phyloP scores from a whole-genome alignment of 1,140 invertebrate genomes.

The Chironomus striatipennis region DNA sequence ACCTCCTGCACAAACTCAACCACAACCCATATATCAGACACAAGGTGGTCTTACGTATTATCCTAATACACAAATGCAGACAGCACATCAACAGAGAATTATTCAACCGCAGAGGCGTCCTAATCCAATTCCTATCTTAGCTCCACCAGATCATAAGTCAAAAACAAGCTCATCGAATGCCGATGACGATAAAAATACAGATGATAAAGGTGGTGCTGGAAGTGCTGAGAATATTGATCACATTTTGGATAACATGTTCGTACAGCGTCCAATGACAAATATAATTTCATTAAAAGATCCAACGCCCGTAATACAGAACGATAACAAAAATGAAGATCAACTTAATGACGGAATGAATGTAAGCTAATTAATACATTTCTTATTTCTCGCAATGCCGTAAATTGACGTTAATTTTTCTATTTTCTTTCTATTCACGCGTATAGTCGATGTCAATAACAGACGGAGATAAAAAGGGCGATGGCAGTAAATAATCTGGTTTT shows the following conservation, averaged over 20 bases:
- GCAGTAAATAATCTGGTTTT: not conserved
- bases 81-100: constrained; percentile 31
- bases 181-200: constrained; percentile 15
- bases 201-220: constrained; percentile 25
- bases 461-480: not conserved
- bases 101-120: constrained; percentile 38
- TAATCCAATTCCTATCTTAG: constrained; percentile 41
- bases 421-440: not conserved
- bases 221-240: constrained; percentile 47
- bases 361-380: not conserved
- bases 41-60: constrained; percentile 40
- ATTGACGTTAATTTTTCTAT: not conserved
- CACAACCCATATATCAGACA: constrained; percentile 27
- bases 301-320: not conserved
- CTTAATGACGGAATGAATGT: not conserved
- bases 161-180: constrained; percentile 28
- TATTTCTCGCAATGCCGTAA: not conserved
- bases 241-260: constrained; percentile 54
- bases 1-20: not conserved
- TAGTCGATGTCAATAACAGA: constrained; percentile 9
- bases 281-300: not conserved
- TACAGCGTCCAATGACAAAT: constrained; percentile 37
- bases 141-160: constrained; percentile 38
- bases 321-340: not conserved
- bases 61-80: constrained; percentile 32